These are phyloP conservation scores for Anoplius nigerrimus DNA, from an alignment of 2,888 invertebrate genomes.

Conservation along the genomic window DNA sequence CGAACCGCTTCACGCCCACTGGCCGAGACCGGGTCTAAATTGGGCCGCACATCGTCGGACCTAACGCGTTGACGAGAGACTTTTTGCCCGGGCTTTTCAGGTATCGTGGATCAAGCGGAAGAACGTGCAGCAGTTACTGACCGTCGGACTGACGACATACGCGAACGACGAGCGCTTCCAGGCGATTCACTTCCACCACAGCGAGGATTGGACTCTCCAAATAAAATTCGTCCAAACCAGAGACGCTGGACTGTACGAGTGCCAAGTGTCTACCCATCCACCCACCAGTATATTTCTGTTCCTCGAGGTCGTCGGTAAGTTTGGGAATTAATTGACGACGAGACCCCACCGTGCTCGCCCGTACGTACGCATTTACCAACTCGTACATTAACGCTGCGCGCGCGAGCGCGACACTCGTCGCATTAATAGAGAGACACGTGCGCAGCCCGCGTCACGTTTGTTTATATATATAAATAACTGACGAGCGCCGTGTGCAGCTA, in stretches of 20 bases:
- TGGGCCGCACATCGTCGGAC: constrained; percentile 7
- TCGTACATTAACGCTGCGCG: too few species aligned
- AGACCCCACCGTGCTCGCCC: neutral
- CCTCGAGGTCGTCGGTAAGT: constrained; percentile 92
- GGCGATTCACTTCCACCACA: constrained; percentile 90
- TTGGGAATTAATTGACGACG: constrained; percentile 24
- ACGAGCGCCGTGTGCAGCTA: too few species aligned
- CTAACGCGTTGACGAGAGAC: constrained; percentile 34
- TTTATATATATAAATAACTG: too few species aligned
- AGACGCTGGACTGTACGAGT: constrained; percentile 92
- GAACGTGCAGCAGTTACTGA: constrained; percentile 84
- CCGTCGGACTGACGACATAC: constrained; percentile 91
- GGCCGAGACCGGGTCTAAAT: constrained; percentile 13
- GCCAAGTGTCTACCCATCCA: constrained; percentile 94
- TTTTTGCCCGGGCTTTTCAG: constrained; percentile 75
- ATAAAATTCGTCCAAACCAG: constrained; percentile 91
- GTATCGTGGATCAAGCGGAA: constrained; percentile 91
- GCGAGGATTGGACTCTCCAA: constrained; percentile 95
- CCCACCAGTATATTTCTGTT: constrained; percentile 91
- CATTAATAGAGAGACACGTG: too few species aligned
- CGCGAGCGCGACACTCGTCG: too few species aligned
- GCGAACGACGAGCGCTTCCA: constrained; percentile 93
- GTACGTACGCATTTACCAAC: neutral
- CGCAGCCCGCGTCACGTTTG: too few species aligned
- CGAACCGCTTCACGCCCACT: neutral